Base-by-base conservation (phyloP, 2,888 invertebrate species). In the Anthoptus insignis region DNA sequence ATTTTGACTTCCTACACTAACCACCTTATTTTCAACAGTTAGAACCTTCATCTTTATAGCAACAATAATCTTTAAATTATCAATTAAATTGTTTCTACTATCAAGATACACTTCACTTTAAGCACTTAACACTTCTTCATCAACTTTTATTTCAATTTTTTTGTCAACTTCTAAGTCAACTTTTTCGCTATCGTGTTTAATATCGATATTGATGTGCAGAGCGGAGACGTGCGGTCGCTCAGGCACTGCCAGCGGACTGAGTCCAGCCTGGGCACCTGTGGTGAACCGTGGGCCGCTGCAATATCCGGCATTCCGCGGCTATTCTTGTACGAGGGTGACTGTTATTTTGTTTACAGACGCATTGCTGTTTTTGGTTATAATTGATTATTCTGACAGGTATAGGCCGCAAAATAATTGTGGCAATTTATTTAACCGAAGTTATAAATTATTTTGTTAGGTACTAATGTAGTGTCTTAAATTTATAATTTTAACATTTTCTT, bases 231-330 rank as follows among this genome's bases (percentile, higher is more conserved):
- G 67, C 69, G 67, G 67, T 58, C 69, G 69, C 73, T 72, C 71
- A 78, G 59, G 66, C 69, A 74, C 70, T 75, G 74, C 70, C 76
- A 79, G 77, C 83, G 71, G 63, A 73, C 74, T 74, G 74, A 67
- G 37, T 34, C 34, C n/a, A 59, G 53, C 39, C 61, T 56, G 39
- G 69, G 49, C 68, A 68, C 63, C 70, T 72, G 73, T 64, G 67
- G 54, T 54, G 60, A 66, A 57, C 42, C 69, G 65, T 70, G 72
- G 73, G 11, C 45, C 77, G 79, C 81, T 85, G 84, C 88, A 88
- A 89, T 85, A 90, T 92, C 92, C 91, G 91, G 91, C 92, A 92
- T 92, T 91, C 92, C 92, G 81, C 68, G 71, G 84, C 83, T 91
- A 91, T 92, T 91, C 86, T 84, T 72, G 81, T 75, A 75, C 74